Evolutionary conservation across 2,888 invertebrate species (phyloP), one percentile per base, ranked within the genome.

Genomic region (Drosophila borborema): DNA sequence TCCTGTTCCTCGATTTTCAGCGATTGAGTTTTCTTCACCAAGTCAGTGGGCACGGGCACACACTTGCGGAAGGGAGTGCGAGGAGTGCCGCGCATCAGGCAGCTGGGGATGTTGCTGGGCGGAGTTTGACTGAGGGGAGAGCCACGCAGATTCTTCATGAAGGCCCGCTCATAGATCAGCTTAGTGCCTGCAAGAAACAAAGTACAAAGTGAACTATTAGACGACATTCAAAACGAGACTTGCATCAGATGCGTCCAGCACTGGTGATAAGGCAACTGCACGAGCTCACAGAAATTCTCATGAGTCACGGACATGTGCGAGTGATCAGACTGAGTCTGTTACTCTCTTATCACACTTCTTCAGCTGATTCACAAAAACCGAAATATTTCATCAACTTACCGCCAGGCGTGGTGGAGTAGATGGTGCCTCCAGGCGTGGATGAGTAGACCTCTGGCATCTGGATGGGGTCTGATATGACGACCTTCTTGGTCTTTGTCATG

Each of bases 341-440:
- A 14, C 38, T 56, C 20, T 59, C 51, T 70, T 74, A 69, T 81
- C 81, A 79, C 8, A 31, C 20, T n/a, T 56, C 51, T 8, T 64
- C n/a, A 43, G 56, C 65, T 82, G 72, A 81, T 72, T 81, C 77
- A 72, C 34, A 56, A 9, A 3, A 55, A 10, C 46, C 1, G n/a
- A 77, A 74, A 66, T 66, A 61, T 34, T 55, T 31, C 10, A 12
- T 23, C 4, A 61, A 93, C 94, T 94, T 95, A 98, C 98, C 98
- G 95, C 98, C 98, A 90, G 98, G 98, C 66, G 98, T 98, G 48
- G 98, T 98, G 1, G 98, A 98, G 93, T 97, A 99, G 49, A 98
- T 93, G 59, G 98, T 98, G 89, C 98, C 99, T 81, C 98, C 98
- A 69, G 99, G 98, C 56, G 98, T 99, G 61, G 97, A 96, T 65